These are phyloP conservation scores for Gari tellinella DNA, from an alignment of 2,888 invertebrate species.

Conservation along the genomic window DNA sequence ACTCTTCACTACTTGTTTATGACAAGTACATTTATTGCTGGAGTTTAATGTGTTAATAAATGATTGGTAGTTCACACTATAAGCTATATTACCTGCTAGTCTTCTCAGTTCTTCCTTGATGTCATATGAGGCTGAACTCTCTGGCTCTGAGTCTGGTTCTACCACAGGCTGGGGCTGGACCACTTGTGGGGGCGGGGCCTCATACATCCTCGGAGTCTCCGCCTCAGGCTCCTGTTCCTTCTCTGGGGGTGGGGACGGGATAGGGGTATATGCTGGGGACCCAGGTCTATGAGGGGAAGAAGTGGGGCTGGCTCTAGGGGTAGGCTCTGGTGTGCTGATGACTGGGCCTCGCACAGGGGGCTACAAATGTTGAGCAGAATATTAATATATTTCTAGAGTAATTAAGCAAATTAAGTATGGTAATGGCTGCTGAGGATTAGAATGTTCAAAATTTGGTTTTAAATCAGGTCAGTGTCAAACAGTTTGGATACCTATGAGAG, in stretches of 20 bases:
- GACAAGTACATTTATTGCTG: too few species aligned
- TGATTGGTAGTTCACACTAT: too few species aligned
- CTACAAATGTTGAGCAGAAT: conserved; percentile 16
- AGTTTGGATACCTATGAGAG: too few species aligned
- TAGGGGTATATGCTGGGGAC: conserved; percentile 66
- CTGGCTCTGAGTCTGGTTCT: conserved; percentile 71
- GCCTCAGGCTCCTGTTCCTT: background rate
- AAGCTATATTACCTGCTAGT: conserved; percentile 63
- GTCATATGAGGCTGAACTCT: conserved; percentile 73
- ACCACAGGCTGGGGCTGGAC: conserved; percentile 24
- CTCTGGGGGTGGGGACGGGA: conserved; percentile 50
- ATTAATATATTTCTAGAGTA: too few species aligned
- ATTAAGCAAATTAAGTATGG: too few species aligned
- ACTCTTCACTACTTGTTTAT: too few species aligned
- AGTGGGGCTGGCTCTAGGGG: conserved; percentile 70
- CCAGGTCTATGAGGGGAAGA: conserved; percentile 57
- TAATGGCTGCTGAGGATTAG: too few species aligned
- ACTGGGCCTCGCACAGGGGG: conserved; percentile 12
- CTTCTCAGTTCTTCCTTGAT: conserved; percentile 72
- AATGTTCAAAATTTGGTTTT: too few species aligned
- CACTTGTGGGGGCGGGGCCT: conserved; percentile 37
- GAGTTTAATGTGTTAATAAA: too few species aligned
- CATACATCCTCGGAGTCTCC: conserved; percentile 20
- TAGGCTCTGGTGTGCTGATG: conserved; percentile 67
- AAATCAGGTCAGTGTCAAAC: too few species aligned